A percentile compares a stretch with the other conserved stretches of the same genome.
phyloP scores from a whole-genome alignment of 1,140 invertebrate species.

The Cotesia vestalis region DNA sequence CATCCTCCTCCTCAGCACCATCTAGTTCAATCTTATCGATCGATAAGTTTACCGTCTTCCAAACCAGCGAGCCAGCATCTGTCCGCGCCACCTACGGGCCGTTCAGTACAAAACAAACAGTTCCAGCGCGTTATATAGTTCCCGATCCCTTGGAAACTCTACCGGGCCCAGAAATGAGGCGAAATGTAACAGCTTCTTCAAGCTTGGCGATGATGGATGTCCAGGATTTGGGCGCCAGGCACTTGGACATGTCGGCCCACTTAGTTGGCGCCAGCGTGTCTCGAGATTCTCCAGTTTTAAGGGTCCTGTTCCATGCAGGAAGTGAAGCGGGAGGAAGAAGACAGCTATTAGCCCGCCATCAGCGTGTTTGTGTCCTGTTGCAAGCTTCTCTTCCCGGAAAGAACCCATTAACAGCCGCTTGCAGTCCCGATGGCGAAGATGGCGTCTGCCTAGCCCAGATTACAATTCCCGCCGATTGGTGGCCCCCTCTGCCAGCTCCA shows the following conservation, averaged over 20 bases:
- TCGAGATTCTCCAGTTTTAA: constrained; percentile 84
- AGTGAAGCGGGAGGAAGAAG: constrained; percentile 75
- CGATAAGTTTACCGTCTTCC: constrained; percentile 87
- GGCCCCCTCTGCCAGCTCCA: constrained; percentile 76
- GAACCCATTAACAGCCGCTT: constrained; percentile 77
- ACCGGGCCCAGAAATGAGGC: constrained; percentile 50
- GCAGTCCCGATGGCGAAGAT: constrained; percentile 87
- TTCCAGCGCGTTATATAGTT: constrained; percentile 87
- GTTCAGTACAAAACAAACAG: constrained; percentile 91
- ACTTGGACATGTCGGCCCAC: constrained; percentile 89
- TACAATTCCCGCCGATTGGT: constrained; percentile 86
- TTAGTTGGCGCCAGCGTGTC: constrained; percentile 85
- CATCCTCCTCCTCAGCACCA: constrained; percentile 60
- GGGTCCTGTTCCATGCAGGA: constrained; percentile 90
- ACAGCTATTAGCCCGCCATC: constrained; percentile 66
- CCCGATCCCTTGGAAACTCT: constrained; percentile 76
- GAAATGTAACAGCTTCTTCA: constrained; percentile 52
- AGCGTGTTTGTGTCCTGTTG: constrained; percentile 77
- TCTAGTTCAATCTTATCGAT: constrained; percentile 74
- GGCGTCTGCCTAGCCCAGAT: constrained; percentile 88
- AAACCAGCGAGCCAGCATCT: constrained; percentile 85
- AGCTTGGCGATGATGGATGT: constrained; percentile 67
- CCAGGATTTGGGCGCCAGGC: constrained; percentile 75
- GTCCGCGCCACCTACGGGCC: constrained; percentile 90
- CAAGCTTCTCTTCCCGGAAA: constrained; percentile 72